Evolutionary conservation across 2,888 invertebrate genomes (phyloP), one percentile per base, ranked within the genome.

Genomic region (Dugesia japonica): DNA sequence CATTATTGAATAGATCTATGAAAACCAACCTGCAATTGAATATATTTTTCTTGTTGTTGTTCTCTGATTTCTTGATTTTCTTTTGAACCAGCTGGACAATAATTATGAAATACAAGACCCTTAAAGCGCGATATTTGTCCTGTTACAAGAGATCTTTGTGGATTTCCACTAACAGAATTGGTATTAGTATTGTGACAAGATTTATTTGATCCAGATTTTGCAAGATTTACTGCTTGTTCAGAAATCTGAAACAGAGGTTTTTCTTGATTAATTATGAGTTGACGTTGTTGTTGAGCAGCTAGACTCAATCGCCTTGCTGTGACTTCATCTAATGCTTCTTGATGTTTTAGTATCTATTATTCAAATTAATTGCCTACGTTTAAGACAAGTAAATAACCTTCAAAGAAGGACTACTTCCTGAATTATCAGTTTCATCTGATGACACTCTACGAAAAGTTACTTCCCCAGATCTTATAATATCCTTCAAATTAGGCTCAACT

Each of bases 401-500:
- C 56, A 23, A 9, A 56, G 56, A 56, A 56, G 56, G 56, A 56
- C 56, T 56, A 56, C 56, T 56, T 1, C 56, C 56, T 4, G 56
- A 56, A 56, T 56, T 56, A 23, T 56, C 56, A n/a, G 56, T 56
- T 56, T 56, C 56, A n/a, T 56, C 56, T 56, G 56, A 56, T 56
- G 56, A 56, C 4, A 77, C 77, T 56, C 77, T 38, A 1, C 76
- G 77, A 31, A 77, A 77, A n/a, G 42, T 26, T 20, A 77, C 76
- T 17, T 42, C 42, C 0, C 77, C 77, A 17, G 77, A 31, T 23
- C 71, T 28, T 27, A 77, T 76, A 26, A 77, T 26, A 23, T 75
- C 26, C 1, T 76, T 23, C 4, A 77, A 42, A 17, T 28, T 17
- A 1, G 75, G 56, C 26, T 38, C 75, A 42, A 77, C 28, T 28